Evolutionary conservation across 2,797 vertebrate genomes (phyloP), one percentile per base, ranked within the genome.

Genomic region (Acipenser transmontanus): DNA sequence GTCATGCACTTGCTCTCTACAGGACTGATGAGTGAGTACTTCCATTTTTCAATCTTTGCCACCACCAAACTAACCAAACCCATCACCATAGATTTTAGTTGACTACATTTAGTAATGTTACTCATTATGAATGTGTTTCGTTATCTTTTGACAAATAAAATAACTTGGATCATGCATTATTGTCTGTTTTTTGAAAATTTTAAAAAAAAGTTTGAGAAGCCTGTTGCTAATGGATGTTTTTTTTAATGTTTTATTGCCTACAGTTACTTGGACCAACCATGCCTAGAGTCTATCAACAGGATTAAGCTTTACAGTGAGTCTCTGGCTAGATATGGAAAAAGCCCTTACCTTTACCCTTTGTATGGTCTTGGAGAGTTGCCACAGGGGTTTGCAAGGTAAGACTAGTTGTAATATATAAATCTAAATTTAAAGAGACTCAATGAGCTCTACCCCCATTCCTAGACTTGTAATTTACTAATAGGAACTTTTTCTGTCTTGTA

Each of bases 261-360:
- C 34, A 99, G 96, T 9, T 99, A 99, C 80, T 84, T 98, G 87
- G 92, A 95, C 69, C 87, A 91, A 60, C 92, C 97, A 0, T 99
- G 97, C 86, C 82, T 88, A 14, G 91, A 95, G 56, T 79, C 96
- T 4, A 89, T 99, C 85, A 93, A 95, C 85, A 91, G 94, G 89
- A 98, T 99, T 80, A 99, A 98, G 82, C 92, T 99, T 64, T 99
- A 99, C 90, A 99, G 94, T 0, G 97, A 99, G 78, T 99, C 97
- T 4, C 89, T 99, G 86, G 94, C 94, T 65, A 87, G 93, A 78
- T 99, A 98, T 0, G 97, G 97, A 7, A 98, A 96, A 76, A 99
- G 97, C 76, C 97, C 97, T 0, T 99, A 99, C 84, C 93, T 99
- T 47, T 99, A 99, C 72, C 97, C 97, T 0, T 92, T 99, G 47